phyloP scores from a whole-genome alignment of 2,888 invertebrate species.

The Lepidonotus clava region DNA sequence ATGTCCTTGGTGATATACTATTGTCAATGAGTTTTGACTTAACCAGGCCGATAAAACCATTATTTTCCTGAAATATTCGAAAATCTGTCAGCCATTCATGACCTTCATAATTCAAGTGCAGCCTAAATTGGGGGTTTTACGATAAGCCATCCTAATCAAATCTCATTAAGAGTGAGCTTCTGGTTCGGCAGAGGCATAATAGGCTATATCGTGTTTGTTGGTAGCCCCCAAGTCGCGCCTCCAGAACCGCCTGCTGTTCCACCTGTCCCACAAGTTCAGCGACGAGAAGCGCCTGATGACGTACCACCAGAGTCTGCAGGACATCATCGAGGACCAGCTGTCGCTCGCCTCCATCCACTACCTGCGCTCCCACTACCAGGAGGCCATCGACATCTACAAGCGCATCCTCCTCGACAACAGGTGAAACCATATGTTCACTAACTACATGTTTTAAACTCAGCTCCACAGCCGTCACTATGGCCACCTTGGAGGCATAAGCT shows the following conservation, averaged over 20 bases:
- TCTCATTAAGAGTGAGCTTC: too few species aligned
- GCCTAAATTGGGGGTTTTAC: too few species aligned
- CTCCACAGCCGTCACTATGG: neutral
- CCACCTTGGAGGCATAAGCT: too few species aligned
- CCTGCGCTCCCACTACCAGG: constrained; percentile 96
- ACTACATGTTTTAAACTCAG: neutral
- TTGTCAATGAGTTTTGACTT: too few species aligned
- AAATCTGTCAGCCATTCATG: too few species aligned
- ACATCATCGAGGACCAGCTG: constrained; percentile 95
- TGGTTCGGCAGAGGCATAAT: too few species aligned
- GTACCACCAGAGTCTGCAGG: constrained; percentile 91
- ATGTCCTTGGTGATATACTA: too few species aligned
- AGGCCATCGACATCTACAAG: constrained; percentile 99
- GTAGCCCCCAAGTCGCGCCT: constrained; percentile 82
- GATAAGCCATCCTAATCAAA: too few species aligned
- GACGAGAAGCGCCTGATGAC: constrained; percentile 92
- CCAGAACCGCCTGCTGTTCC: constrained; percentile 92
- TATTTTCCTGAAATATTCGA: too few species aligned
- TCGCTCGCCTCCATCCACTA: constrained; percentile 98
- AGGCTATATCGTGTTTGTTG: constrained; percentile 28
- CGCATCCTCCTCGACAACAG: constrained; percentile 93
- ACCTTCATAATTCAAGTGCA: too few species aligned
- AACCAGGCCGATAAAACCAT: too few species aligned
- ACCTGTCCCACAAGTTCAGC: constrained; percentile 94
- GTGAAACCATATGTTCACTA: constrained; percentile 81